Base-by-base conservation (phyloP, 2,888 invertebrate species). In the Aphrophora alni region DNA sequence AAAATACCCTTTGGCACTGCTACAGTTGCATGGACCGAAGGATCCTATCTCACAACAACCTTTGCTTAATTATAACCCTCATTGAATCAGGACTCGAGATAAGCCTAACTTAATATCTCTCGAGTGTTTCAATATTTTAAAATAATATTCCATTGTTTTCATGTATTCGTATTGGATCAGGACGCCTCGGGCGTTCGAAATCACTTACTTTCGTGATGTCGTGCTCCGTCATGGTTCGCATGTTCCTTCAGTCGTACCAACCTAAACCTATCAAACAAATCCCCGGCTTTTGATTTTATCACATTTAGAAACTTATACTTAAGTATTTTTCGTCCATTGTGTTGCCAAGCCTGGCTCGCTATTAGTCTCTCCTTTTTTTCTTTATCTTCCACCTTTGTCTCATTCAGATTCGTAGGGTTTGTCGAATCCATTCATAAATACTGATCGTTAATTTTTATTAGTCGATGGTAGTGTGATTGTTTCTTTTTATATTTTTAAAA, bases 61-160 rank as follows among this genome's bases (percentile, higher is more conserved):
- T 59, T 59, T 59, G 21, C 59, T 68, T 74, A 74, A 74, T 74
- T 79, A 73, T 73, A 78, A 24, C 78, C 78, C 74, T 68, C 74
- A 79, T 79, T 79, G 78, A 73, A 68, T 74, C 78, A 33, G 51
- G 59, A 38, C 73, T 24, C 68, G 72, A 44, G 78, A 78, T 78
- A 78, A 78, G 78, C 77, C 71, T 28, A 68, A 44, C 72, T 78
- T 72, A 71, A 78, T 72, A 72, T 78, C 71, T 74, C 59, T 68
- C 68, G 78, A 74, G 74, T 79, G 74, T 79, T 79, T 79, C 78
- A 74, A 79, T 79, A 79, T 79, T 79, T 79, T 79, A 79, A 79
- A 79, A 79, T 79, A 79, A 79, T 79, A 79, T 79, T 79, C 78
- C 78, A 79, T 79, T 79, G 78, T 79, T 79, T 79, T 79, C 78